Evolutionary conservation across 2,113 vertebrate species (phyloP), one percentile per base, ranked within the genome.

Genomic region (Platycercus adscitus): DNA sequence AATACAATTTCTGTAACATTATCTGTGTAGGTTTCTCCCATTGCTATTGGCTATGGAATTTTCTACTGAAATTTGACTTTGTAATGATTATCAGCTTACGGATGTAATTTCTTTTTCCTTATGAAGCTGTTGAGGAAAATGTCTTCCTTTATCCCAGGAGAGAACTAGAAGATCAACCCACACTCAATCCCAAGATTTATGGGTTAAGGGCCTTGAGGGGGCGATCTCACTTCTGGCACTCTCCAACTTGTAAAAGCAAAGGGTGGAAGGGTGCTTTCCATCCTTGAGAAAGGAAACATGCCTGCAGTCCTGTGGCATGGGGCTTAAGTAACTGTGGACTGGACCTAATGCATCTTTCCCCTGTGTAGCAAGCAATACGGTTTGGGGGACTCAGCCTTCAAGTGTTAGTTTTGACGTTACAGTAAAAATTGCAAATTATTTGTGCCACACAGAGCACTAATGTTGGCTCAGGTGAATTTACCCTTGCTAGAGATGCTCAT

Each of bases 1-100:
- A 84, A 81, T 87, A 33, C 47, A 71, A 60, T 87, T 80, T 91
- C 71, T 91, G 41, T 71, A 82, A 79, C 35, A 25, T 71, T 81
- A 85, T 35, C 46, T 89, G 35, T 50, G 29, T n/a, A 78, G 65
- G 68, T 69, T 80, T 70, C 53, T 86, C 49, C 37, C 26, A 26
- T 56, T 89, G 55, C 69, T 78, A 26, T 68, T 56, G n/a, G n/a
- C 56, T 66, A 43, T 72, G 47, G 79, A 75, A n/a, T 65, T 91
- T 92, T 93, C 61, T 46, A 55, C 61, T 73, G 55, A 85, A 86
- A 77, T 90, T 71, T 93, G 44, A 55, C 55, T 60, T 81, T 39
- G 41, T 37, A 77, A 80, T 73, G 53, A 89, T 87, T 85, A 90
- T 53, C 49, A 58, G n/a, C 58, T 80, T 77, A 55, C 46, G 28